These are phyloP conservation scores for Pollachius pollachius DNA, from an alignment of 2,113 vertebrate genomes.

Conservation along the genomic window DNA sequence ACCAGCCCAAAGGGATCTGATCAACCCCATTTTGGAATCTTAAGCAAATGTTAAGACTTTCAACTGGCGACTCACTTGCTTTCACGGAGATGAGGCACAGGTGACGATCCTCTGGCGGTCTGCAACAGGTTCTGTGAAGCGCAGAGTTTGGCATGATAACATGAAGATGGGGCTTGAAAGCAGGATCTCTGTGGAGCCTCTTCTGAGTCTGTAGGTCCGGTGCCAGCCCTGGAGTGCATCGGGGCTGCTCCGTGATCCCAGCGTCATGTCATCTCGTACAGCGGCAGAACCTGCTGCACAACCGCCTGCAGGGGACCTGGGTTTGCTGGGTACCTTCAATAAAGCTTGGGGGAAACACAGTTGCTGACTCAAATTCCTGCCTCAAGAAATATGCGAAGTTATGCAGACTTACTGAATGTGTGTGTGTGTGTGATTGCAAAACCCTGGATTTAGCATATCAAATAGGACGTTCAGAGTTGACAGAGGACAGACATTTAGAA, in stretches of 20 bases:
- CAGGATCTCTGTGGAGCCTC: conserved; percentile 76
- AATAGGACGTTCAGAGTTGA: conserved; percentile 28
- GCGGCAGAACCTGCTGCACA: conserved; percentile 24
- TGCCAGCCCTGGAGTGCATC: conserved; percentile 89
- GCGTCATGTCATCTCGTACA: conserved; percentile 47
- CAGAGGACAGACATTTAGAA: conserved; percentile 69
- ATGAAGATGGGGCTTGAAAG: conserved; percentile 90
- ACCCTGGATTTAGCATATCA: conserved; percentile 1
- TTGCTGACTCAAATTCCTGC: no score
- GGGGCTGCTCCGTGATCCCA: conserved; percentile 65
- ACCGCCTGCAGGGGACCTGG: conserved; percentile 9
- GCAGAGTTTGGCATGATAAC: conserved; percentile 57
- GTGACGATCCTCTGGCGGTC: neutral
- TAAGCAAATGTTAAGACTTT: neutral
- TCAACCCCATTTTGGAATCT: conserved; percentile 11
- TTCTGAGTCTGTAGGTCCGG: conserved; percentile 64
- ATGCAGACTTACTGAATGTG: no score
- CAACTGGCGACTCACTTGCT: neutral
- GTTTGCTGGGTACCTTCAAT: conserved; percentile 49
- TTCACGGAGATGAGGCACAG: no score
- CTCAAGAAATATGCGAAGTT: no score
- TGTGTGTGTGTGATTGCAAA: neutral
- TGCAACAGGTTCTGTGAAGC: conserved; percentile 25
- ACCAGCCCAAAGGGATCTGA: neutral
- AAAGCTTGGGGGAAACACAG: conserved; percentile 38